A percentile compares a stretch with the other conserved stretches of the same genome.
These are phyloP conservation scores for Platysteira castanea DNA, from an alignment of 2,113 vertebrate species.

Conservation along the genomic window DNA sequence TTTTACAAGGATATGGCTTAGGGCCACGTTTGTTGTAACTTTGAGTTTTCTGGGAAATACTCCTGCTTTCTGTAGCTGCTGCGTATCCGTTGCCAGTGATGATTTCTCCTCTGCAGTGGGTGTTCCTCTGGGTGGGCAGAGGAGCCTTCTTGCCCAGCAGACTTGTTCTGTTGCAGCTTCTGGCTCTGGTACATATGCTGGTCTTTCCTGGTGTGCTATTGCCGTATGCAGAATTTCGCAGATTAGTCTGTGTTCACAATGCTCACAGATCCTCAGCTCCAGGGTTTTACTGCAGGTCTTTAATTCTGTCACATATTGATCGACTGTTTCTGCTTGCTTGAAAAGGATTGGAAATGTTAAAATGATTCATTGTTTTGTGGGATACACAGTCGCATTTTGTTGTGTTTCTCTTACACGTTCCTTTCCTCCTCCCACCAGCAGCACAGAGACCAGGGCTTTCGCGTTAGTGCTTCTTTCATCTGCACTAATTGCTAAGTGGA, in stretches of 20 bases:
- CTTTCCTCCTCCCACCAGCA: conserved; percentile 14
- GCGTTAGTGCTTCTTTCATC: conserved; percentile 8
- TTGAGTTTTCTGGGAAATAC: background rate
- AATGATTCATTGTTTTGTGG: conserved; percentile 21
- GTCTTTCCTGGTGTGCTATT: background rate
- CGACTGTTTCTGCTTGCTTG: background rate
- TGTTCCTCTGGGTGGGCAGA: background rate
- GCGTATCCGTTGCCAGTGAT: background rate
- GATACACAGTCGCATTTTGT: background rate
- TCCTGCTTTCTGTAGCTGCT: background rate
- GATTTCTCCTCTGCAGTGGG: background rate
- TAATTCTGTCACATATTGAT: conserved; percentile 31
- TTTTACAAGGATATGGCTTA: background rate
- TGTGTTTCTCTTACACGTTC: conserved; percentile 9
- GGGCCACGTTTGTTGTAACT: background rate
- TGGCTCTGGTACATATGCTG: background rate
- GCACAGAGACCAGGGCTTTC: background rate
- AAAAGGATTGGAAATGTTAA: conserved; percentile 18
- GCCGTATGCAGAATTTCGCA: background rate
- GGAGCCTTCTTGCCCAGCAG: background rate
- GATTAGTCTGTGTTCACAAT: background rate
- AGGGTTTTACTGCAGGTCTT: conserved; percentile 1
- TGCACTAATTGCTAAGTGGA: conserved; percentile 54
- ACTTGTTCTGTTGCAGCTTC: background rate
- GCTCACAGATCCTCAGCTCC: background rate